phyloP scores from a whole-genome alignment of 2,113 vertebrate species.

The Rallus limicola region DNA sequence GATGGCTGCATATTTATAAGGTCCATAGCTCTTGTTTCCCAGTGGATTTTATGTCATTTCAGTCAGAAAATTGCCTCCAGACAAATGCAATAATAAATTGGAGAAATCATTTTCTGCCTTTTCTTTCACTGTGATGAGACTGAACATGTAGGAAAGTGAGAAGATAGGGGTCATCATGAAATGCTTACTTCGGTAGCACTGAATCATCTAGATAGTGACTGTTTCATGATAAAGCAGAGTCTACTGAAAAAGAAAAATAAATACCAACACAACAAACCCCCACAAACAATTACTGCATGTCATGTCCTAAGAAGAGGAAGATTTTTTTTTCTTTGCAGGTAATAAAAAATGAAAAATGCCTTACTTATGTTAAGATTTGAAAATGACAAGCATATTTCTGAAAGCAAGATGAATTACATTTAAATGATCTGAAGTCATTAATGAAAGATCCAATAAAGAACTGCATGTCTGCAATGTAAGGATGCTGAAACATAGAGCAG shows the following conservation, averaged over 20 bases:
- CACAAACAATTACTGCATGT: background rate
- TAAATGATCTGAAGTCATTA: background rate
- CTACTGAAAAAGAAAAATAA: background rate
- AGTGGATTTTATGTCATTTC: slow-evolving; percentile 74
- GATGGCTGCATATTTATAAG: slow-evolving; percentile 64
- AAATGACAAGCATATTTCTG: background rate
- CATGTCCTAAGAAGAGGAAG: background rate
- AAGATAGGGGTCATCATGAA: slow-evolving; percentile 41
- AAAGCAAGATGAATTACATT: background rate
- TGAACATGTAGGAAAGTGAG: slow-evolving; percentile 26
- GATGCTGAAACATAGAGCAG: background rate
- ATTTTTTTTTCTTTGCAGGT: background rate
- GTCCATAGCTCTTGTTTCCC: slow-evolving; percentile 60
- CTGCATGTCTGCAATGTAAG: background rate
- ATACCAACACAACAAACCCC: no score
- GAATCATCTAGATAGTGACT: background rate
- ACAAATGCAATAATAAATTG: slow-evolving; percentile 71
- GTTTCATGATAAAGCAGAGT: background rate
- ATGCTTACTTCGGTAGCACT: background rate
- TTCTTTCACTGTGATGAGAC: slow-evolving; percentile 33
- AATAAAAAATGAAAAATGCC: background rate
- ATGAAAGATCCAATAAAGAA: background rate
- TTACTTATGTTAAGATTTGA: background rate
- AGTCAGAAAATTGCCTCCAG: slow-evolving; percentile 72
- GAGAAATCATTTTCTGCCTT: slow-evolving; percentile 44